Evolutionary conservation across 2,888 invertebrate genomes (phyloP), one percentile per base, ranked within the genome.

Genomic region (Reticulitermes lucifugus): DNA sequence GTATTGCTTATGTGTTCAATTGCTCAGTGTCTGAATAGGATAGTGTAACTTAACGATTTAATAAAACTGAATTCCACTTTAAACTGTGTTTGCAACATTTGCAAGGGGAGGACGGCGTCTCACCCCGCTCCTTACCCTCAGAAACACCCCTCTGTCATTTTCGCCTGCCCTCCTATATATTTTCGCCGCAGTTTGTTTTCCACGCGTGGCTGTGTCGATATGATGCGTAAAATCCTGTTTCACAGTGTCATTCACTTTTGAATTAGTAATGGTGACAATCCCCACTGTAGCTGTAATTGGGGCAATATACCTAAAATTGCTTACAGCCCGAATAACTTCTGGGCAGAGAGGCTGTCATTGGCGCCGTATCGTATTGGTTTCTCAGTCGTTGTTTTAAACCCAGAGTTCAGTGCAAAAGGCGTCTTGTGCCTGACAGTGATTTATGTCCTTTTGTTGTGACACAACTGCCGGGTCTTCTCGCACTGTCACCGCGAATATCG

Each of bases 361-460:
- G 29, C 35, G 71, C 29, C n/a, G 25, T 9, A 71, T 29, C 9
- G 71, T 18, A 21, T 1, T 29, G 35, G 71, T 29, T 71, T 14
- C 18, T 18, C 35, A 29, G 7, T 71, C 35, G 71, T 29, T 29
- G 71, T 71, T 71, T 71, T 71, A 71, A 71, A 2, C 71, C 29
- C 12, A 25, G 29, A 71, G 71, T 71, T 71, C 2, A 14, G 71
- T n/a, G 71, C 14, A 12, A 29, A 71, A 35, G 71, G 71, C 29
- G 46, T 55, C 25, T 59, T 79, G 79, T 29, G 79, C 25, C 59
- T 79, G 79, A 79, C 79, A 59, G 51, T 79, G 79, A 79, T 79
- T 79, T 79, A 79, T 79, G 79, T 25, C 79, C 59, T 29, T 35
- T 55, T 79, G 55, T 29, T 29, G 79, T 79, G 79, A 59, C 79